A percentile compares a stretch with the other conserved stretches of the same genome.
Evolutionary conservation across 2,888 invertebrate species (phyloP).

Genomic region (Cistogaster globosa): DNA sequence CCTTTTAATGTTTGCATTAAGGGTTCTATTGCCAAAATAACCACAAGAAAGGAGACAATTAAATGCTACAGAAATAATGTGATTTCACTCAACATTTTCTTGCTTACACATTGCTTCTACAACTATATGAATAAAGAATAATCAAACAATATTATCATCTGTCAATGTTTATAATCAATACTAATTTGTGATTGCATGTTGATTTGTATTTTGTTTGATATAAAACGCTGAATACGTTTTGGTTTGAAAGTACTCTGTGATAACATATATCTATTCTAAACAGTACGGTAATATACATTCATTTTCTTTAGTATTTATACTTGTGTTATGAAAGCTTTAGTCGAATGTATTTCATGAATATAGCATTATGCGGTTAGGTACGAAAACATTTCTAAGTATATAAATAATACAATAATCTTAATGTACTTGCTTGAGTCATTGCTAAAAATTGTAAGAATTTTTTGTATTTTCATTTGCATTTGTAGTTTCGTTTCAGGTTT

Average conservation of each 20-base stretch:
- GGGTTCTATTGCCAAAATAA: too few relatives aligned
- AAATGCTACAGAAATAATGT: too few relatives aligned
- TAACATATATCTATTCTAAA: not conserved
- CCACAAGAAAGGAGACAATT: too few relatives aligned
- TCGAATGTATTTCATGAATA: too few relatives aligned
- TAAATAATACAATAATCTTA: constrained; percentile 40
- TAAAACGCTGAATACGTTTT: constrained; percentile 3
- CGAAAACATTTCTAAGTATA: constrained; percentile 2
- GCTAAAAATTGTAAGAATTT: constrained; percentile 11
- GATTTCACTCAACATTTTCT: too few relatives aligned
- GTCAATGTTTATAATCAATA: constrained; percentile 49
- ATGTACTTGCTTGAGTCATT: constrained; percentile 45
- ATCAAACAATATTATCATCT: constrained; percentile 8
- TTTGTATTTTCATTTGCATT: constrained; percentile 13
- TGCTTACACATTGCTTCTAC: too few relatives aligned
- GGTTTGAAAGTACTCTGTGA: not conserved
- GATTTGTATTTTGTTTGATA: constrained; percentile 39
- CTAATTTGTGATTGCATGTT: constrained; percentile 52
- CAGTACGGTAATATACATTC: too few relatives aligned
- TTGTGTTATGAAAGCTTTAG: too few relatives aligned
- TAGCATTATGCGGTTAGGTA: not conserved
- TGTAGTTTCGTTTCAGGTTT: not conserved
- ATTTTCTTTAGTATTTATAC: too few relatives aligned
- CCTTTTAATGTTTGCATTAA: too few relatives aligned
- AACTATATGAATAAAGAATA: not conserved